Percentiles rank a stretch among this genome's conserved stretches.
Evolutionary conservation across 2,113 vertebrate species (phyloP).

Genomic region (Thalassoma bifasciatum): DNA sequence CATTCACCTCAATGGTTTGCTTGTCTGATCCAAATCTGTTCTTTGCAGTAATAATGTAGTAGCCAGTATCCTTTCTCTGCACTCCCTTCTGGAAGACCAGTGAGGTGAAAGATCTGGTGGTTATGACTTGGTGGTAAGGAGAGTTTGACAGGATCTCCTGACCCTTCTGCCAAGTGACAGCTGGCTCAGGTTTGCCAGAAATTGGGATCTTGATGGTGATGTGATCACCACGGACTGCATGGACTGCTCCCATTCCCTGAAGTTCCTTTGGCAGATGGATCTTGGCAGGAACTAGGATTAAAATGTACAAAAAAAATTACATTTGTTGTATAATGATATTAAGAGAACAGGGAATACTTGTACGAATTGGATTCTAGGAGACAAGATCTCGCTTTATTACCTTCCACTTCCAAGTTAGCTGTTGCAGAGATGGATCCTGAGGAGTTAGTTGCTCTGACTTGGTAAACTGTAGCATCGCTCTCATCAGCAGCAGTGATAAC

Average conservation of each 20-base stretch:
- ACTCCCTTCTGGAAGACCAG: conserved; percentile 96
- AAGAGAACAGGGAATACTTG: not conserved
- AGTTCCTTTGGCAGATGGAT: conserved; percentile 95
- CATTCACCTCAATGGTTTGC: conserved; percentile 96
- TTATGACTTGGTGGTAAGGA: conserved; percentile 95
- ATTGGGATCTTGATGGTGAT: conserved; percentile 98
- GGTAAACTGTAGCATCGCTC: conserved; percentile 92
- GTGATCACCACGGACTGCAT: conserved; percentile 92
- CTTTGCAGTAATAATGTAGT: conserved; percentile 97
- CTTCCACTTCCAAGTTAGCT: conserved; percentile 96
- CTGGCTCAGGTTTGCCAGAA: conserved; percentile 94
- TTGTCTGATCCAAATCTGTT: conserved; percentile 98
- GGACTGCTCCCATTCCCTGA: conserved; percentile 98
- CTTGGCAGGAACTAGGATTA: conserved; percentile 93
- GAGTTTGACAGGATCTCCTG: conserved; percentile 97
- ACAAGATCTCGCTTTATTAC: conserved; percentile 74
- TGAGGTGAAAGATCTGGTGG: conserved; percentile 96
- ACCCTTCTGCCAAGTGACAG: conserved; percentile 98
- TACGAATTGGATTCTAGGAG: not conserved
- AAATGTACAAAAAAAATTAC: conserved; percentile 5
- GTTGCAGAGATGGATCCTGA: conserved; percentile 95
- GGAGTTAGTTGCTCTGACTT: conserved; percentile 97
- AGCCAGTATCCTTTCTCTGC: conserved; percentile 94
- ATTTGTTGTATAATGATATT: not conserved
- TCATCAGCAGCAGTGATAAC: conserved; percentile 91